phyloP scores from a whole-genome alignment of 2,113 vertebrate species.

The Nettapus auritus region DNA sequence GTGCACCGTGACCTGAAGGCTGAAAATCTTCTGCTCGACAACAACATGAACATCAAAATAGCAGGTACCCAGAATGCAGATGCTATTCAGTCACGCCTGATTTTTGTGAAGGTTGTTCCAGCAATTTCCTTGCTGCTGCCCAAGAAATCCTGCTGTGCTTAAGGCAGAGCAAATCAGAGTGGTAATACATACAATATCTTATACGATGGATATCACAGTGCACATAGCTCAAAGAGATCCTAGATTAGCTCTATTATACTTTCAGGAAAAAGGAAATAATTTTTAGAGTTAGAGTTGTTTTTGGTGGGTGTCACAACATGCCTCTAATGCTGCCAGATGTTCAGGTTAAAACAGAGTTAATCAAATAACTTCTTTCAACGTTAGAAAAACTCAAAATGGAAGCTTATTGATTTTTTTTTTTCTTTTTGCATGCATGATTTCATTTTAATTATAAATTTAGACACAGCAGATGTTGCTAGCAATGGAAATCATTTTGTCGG shows the following conservation, averaged over 20 bases:
- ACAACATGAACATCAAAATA: constrained; percentile 99
- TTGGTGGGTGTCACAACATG: neutral
- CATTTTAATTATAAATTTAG: constrained; percentile 70
- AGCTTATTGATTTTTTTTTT: constrained; percentile 47
- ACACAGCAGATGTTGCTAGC: constrained; percentile 66
- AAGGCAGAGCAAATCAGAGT: neutral
- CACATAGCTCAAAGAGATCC: neutral
- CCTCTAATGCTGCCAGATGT: constrained; percentile 24
- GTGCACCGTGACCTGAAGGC: constrained; percentile 98
- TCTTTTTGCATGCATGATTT: constrained; percentile 57
- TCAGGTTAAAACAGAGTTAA: constrained; percentile 62
- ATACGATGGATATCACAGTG: neutral
- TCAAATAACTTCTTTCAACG: constrained; percentile 50
- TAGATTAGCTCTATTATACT: neutral
- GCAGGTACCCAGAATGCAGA: constrained; percentile 82
- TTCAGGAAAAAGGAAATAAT: neutral
- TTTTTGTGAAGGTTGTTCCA: neutral
- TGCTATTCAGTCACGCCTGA: rapidly evolving
- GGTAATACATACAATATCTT: neutral
- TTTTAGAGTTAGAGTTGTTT: neutral
- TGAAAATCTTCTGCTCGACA: constrained; percentile 94
- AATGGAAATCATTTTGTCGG: constrained; percentile 13
- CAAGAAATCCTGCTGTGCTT: neutral
- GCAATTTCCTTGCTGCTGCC: neutral
- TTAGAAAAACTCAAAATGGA: constrained; percentile 22